Evolutionary conservation across 2,888 invertebrate genomes (phyloP), one percentile per base, ranked within the genome.

Genomic region (Catocala nupta): DNA sequence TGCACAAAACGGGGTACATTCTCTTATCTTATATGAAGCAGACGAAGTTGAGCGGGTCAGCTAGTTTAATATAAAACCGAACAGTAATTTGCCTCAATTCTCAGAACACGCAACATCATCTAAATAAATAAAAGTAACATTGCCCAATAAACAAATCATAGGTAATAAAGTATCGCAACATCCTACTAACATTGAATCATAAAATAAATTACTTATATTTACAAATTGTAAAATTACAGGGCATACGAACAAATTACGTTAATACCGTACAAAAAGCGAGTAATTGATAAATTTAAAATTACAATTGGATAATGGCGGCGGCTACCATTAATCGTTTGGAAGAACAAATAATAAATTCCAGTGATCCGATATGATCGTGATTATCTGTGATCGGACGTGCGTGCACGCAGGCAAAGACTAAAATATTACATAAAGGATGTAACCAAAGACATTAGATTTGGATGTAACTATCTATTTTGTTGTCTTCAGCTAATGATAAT

Each of bases 211-310:
- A 62, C 52, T 52, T 53, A 47, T 42, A 53, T 53, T 59, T 50
- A 51, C 36, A 51, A 36, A 36, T 10, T 34, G n/a, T 39, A 12
- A 49, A 63, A 63, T 59, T 59, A 59, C 39, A 58, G 33, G 9
- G 54, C 42, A 12, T 42, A 33, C 50, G n/a, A 36, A 16, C 50
- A 42, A 51, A 63, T 63, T 59, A 55, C 51, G 49, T 33, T 59
- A 43, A 63, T 59, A 39, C 3, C n/a, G 5, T 45, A 36, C 45
- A 59, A 59, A 63, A 45, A 33, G 11, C 13, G 11, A 11, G 59
- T 71, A 67, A 73, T 76, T 71, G 63, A 69, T 71, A 56, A 73
- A 63, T 65, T 50, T 25, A 48, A 68, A 43, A 50, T 68, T 65
- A 73, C 73, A 64, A 63, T 64, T 63, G 7, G 36, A 13, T 12